Base-by-base conservation (phyloP, 2,113 vertebrate genomes). In the Cranoglanis bouderius region DNA sequence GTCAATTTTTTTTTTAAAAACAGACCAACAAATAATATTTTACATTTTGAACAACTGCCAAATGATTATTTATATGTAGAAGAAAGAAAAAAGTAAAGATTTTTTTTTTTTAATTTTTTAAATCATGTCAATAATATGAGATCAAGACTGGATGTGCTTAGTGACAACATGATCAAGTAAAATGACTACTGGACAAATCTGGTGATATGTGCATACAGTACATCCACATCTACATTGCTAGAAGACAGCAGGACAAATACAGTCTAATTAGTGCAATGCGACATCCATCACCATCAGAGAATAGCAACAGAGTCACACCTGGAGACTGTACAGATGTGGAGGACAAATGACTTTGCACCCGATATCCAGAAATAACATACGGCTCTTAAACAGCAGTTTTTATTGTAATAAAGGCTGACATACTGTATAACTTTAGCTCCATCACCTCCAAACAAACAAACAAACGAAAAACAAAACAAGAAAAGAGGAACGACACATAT, bases 201-300 rank as follows among this genome's bases (percentile, higher is more conserved):
- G 59, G 87, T 18, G 70, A 77, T 85, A 29, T 53, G 87, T 82
- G 16, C 67, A 57, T 46, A 80, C 87, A 88, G 75, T 67, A 80
- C 84, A 86, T 86, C 67, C 43, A 86, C n/a, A 88, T 75, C 67
- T 40, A 70, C 59, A 51, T 1, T 32, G 18, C 88, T 51, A 55
- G 74, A 51, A 86, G 32, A 83, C 67, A 49, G 77, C 59, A 85
- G 89, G 55, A 89, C 88, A 88, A 88, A 88, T 46, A 61, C 84
- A 85, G 88, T 75, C 72, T 70, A 55, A 84, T 90, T 85, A 90
- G 85, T 84, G 90, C 87, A 84, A 86, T 51, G 51, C 19, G 57
- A 59, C 90, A 85, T 90, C 87, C 90, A 87, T 90, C 87, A 88
- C 49, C 61, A 84, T 90, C 87, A 88, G 70, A 72, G 81, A 80